phyloP scores from a whole-genome alignment of 2,888 invertebrate genomes.

The Ligdia adustata region DNA sequence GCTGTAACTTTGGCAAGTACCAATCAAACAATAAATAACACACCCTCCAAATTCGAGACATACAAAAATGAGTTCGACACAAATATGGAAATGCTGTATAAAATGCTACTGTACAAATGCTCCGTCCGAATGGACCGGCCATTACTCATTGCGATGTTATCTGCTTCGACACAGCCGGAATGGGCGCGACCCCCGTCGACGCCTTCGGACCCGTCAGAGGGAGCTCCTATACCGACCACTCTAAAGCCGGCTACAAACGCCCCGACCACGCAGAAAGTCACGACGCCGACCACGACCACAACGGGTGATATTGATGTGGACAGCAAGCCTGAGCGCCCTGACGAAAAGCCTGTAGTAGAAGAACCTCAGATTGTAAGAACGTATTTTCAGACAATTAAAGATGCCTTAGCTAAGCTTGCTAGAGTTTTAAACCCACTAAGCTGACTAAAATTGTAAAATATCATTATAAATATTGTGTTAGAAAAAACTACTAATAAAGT shows the following conservation, averaged over 20 bases:
- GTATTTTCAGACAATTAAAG: no score
- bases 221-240: constrained; percentile 59
- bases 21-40: constrained; percentile 35
- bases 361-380: constrained; percentile 55
- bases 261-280: constrained; percentile 43
- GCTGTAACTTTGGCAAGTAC: constrained; percentile 15
- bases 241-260: constrained; percentile 47
- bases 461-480: no score
- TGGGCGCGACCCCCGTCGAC: constrained; percentile 93
- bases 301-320: constrained; percentile 43
- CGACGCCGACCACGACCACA: constrained; percentile 35
- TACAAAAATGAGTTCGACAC: constrained; percentile 40
- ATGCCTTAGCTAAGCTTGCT: no score
- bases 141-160: constrained; percentile 53
- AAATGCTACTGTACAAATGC: constrained; percentile 49
- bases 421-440: no score
- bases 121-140: constrained; percentile 40
- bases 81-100: constrained; percentile 46
- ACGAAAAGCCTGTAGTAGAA: constrained; percentile 45
- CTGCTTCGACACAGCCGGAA: constrained; percentile 85
- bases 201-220: constrained; percentile 79
- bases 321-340: constrained; percentile 33
- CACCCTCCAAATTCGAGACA: constrained; percentile 31
- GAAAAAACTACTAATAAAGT: no score
- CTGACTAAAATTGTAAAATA: no score